Evolutionary conservation across 53 echinoderm and acorn worm genomes (phyloP), one percentile per base, ranked within the genome.

Genomic region (Apostichopus leukothele): DNA sequence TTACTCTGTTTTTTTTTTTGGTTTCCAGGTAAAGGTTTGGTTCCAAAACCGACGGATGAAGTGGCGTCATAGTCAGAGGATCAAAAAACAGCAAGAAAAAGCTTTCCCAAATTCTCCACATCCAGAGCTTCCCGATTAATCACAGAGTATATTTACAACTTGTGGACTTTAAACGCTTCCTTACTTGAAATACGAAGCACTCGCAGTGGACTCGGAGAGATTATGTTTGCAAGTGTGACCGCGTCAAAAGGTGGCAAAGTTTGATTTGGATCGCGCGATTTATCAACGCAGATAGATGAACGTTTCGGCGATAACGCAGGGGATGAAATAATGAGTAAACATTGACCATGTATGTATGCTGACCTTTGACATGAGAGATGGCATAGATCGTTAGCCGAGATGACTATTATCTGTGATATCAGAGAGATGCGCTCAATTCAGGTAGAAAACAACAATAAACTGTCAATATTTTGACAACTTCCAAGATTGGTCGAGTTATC

Each of bases 1-100:
- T 57, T 57, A 57, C 7, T 57, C 14, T 74, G 39, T 23, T 7
- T 52, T 86, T 9, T 9, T 83, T 86, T 75, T 81, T 7, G 53
- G 54, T 86, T 66, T 39, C 0, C 79, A 99, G 99, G 99, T 99
- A 22, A 99, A 99, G 75, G 99, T 99, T 7, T 99, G 99, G 99
- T 99, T 99, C 73, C 99, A 99, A 90, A 99, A 99, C 75, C 90
- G 99, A 8, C 91, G 99, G 21, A 99, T 99, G 99, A 99, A 99
- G 68, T 99, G 99, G 99, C 94, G 99, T 9, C 99, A 99, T 83
- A 91, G 88, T 53, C 97, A 97, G 85, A 94, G 93, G 51, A 89
- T 92, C 51, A 89, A 90, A 73, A 73, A 90, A 27, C 86, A 90
- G 25, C 86, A 90, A 52, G 75, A 74, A 14, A 87, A 87, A 19